Evolutionary conservation across 2,113 vertebrate species (phyloP).

Genomic region (Illadopsis cleaveri): DNA sequence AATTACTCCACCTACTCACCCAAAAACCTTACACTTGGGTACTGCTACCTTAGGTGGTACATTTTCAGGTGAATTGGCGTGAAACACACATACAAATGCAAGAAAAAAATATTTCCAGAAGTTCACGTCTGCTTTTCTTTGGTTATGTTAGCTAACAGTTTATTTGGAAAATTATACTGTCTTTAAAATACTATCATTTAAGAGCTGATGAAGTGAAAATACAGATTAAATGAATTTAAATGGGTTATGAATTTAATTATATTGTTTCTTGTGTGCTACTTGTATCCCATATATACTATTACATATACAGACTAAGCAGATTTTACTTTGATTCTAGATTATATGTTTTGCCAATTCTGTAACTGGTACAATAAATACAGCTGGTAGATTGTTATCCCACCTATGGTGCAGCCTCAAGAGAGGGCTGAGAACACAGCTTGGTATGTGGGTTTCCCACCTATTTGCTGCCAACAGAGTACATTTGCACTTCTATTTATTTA

Average conservation of each 20-base stretch:
- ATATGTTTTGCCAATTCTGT: not conserved
- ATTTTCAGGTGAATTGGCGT: not conserved
- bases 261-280: not conserved
- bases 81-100: not conserved
- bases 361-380: not conserved
- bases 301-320: not conserved
- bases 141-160: not conserved
- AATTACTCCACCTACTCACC: not conserved
- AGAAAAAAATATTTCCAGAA: not conserved
- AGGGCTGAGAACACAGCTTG: not conserved
- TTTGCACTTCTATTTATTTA: not conserved
- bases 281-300: not conserved
- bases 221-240: not conserved
- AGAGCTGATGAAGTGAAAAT: not conserved
- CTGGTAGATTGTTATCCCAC: not conserved
- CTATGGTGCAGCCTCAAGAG: not conserved
- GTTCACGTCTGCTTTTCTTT: not conserved
- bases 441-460: constrained; percentile 43
- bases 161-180: not conserved
- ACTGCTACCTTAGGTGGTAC: not conserved
- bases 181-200: not conserved
- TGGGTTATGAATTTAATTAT: not conserved
- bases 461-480: constrained; percentile 34
- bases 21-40: not conserved
- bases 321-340: not conserved